phyloP scores from a whole-genome alignment of 2,888 invertebrate genomes.

The Orgyia antiqua region DNA sequence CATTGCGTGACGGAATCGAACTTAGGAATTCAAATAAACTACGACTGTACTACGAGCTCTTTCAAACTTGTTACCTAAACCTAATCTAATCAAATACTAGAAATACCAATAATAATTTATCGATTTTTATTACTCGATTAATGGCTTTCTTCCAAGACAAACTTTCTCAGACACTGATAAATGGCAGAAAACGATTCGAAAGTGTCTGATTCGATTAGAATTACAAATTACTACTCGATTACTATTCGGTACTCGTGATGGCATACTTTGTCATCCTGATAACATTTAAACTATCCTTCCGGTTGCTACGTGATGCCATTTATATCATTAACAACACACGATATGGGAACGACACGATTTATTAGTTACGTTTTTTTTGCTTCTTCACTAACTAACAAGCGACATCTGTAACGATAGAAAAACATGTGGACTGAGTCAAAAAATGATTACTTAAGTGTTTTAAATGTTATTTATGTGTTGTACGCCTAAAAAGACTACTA shows the following conservation, averaged over 20 bases:
- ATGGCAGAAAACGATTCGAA: conserved; percentile 12
- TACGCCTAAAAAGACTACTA: too few species aligned
- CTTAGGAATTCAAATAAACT: too few species aligned
- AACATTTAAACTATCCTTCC: conserved; percentile 24
- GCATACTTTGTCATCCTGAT: conserved; percentile 23
- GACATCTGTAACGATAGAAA: too few species aligned
- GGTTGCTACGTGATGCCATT: conserved; percentile 20
- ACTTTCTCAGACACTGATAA: conserved; percentile 4
- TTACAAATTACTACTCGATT: conserved; percentile 11
- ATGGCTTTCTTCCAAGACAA: not conserved
- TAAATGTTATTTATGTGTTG: too few species aligned
- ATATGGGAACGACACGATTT: conserved; percentile 10
- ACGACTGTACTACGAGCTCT: too few species aligned
- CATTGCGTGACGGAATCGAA: too few species aligned
- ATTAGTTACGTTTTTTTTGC: too few species aligned
- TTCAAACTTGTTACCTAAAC: too few species aligned
- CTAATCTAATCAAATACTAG: too few species aligned
- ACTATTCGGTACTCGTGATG: conserved; percentile 18
- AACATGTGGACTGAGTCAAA: too few species aligned
- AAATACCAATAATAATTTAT: not conserved
- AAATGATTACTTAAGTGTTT: too few species aligned
- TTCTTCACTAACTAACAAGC: too few species aligned
- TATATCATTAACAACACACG: conserved; percentile 8
- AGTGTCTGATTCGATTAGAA: conserved; percentile 10
- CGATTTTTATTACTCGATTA: not conserved